Base-by-base conservation (phyloP, 2,113 vertebrate species). In the Misgurnus mizolepis region DNA sequence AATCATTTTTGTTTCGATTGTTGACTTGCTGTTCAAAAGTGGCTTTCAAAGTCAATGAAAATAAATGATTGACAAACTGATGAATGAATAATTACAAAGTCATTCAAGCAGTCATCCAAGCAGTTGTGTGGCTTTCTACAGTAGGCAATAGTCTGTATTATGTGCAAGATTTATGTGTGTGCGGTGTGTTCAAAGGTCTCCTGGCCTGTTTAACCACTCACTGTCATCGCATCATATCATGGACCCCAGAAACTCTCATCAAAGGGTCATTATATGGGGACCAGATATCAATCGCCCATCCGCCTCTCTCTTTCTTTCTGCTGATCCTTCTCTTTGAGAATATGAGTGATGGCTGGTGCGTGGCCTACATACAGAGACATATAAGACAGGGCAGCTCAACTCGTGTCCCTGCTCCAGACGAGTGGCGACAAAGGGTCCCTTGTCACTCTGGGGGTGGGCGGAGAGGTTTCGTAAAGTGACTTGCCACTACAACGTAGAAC, bases 401-500 rank as follows among this genome's bases (percentile, higher is more conserved):
- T 77, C 75, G 62, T 66, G 75, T 66, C 75, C 75, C 62, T n/a
- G 49, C 45, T 66, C 75, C 75, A 77, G 75, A 67, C 75, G 64
- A 41, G 8, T 11, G 56, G 70, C 62, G 55, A 92, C 92, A 93
- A 94, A 91, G 89, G 81, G 80, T 69, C 78, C 84, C 79, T 92
- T 94, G 93, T 93, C 76, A 70, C 45, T 47, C 22, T 67, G 79
- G 82, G 4, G 61, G 89, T 85, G 85, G 87, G 91, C 82, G 89
- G 90, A 87, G 90, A 91, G 84, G 88, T 89, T 89, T 89, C 89
- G 88, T 89, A 91, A 92, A 87, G 84, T 84, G 90, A 86, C 88
- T 90, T 87, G 88, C 85, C 88, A 90, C 88, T 89, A 92, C 91
- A 92, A 87, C 88, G 90, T 91, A 91, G 91, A 88, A 91, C 89